Evolutionary conservation across 92 coral and sea anemone genomes (phyloP).

Genomic region (Heliopora coerulea): DNA sequence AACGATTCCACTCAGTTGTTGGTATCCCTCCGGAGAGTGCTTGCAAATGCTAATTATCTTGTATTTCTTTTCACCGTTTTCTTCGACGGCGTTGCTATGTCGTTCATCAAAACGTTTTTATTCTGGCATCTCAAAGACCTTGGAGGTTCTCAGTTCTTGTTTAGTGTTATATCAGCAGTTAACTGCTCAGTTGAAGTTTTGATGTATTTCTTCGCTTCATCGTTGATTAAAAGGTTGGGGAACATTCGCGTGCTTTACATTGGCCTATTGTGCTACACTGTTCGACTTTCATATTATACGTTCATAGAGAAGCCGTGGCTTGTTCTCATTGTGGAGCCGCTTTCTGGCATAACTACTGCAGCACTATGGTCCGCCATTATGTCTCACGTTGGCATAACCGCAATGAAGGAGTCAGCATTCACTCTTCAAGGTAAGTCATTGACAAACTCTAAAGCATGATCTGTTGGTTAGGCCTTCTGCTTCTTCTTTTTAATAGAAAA

Average conservation of each 20-base stretch:
- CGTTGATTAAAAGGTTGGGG: slow-evolving; percentile 66
- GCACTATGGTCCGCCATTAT: slow-evolving; percentile 98
- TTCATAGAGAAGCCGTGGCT: slow-evolving; percentile 84
- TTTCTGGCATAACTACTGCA: slow-evolving; percentile 95
- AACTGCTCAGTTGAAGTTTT: slow-evolving; percentile 88
- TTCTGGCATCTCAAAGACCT: slow-evolving; percentile 96
- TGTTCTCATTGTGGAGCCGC: slow-evolving; percentile 88
- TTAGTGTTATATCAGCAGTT: slow-evolving; percentile 79
- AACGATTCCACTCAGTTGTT: slow-evolving; percentile 36
- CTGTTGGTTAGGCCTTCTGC: too few relatives aligned
- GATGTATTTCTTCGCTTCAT: slow-evolving; percentile 74
- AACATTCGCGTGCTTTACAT: slow-evolving; percentile 77
- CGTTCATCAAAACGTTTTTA: slow-evolving; percentile 89
- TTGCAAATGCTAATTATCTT: slow-evolving; percentile 70
- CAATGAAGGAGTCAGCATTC: slow-evolving; percentile 22
- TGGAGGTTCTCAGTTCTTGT: slow-evolving; percentile 84
- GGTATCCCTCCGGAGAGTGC: slow-evolving; percentile 49
- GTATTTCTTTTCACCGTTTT: slow-evolving; percentile 84
- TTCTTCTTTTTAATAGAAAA: too few relatives aligned
- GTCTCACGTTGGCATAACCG: slow-evolving; percentile 77
- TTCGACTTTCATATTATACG: slow-evolving; percentile 73
- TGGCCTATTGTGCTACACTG: slow-evolving; percentile 72
- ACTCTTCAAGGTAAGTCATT: slow-evolving; percentile 37
- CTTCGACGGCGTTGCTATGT: slow-evolving; percentile 97
- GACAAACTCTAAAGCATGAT: too few relatives aligned